phyloP scores from a whole-genome alignment of 2,797 vertebrate species.

The Phataginus tetradactyla region DNA sequence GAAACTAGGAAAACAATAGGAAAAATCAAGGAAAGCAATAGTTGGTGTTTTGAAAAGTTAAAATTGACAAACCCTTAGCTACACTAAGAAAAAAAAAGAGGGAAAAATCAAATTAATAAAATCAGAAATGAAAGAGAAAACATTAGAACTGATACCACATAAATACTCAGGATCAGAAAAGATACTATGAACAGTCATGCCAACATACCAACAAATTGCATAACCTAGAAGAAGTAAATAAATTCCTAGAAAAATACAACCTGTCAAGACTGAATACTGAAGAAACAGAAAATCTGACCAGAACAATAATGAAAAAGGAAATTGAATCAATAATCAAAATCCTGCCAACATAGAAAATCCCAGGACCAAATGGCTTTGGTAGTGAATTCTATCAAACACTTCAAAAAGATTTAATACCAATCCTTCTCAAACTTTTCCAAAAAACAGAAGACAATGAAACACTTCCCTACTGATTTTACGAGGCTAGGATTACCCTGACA shows the following conservation, averaged over 20 bases:
- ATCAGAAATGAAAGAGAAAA: not conserved
- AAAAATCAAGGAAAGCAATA: not conserved
- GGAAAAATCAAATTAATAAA: not conserved
- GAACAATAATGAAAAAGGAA: not conserved
- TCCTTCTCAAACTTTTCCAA: no score
- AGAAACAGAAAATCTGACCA: not conserved
- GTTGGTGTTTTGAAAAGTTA: not conserved
- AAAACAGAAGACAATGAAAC: not conserved
- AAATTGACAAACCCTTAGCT: not conserved
- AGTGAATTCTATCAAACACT: not conserved
- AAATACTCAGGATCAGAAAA: not conserved
- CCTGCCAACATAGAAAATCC: not conserved
- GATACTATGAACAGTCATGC: not conserved
- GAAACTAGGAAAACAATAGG: not conserved
- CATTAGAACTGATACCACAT: not conserved
- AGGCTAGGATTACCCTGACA: not conserved
- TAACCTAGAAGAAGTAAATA: not conserved
- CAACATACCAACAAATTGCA: not conserved
- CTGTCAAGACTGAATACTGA: not conserved
- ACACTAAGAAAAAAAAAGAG: not conserved
- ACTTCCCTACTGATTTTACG: not conserved
- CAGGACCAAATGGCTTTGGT: not conserved
- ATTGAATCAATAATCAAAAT: not conserved
- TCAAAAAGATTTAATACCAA: not conserved
- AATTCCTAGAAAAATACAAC: not conserved